Evolutionary conservation across 2,113 vertebrate species (phyloP).

Genomic region (Jaculus jaculus): DNA sequence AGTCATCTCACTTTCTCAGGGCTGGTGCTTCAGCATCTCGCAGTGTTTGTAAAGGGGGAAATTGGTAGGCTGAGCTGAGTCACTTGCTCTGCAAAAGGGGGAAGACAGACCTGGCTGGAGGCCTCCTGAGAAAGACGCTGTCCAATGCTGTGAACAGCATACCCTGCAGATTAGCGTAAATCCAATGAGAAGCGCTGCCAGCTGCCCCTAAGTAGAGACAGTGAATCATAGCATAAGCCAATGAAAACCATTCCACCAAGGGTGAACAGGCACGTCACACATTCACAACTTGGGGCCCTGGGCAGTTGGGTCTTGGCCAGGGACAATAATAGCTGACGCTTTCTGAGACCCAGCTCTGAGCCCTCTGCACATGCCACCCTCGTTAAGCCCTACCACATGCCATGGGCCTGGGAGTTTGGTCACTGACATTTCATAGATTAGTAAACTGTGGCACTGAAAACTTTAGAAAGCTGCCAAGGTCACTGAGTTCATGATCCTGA

Average conservation of each 20-base stretch:
- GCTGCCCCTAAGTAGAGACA: neutral
- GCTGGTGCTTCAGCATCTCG: neutral
- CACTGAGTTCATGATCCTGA: neutral
- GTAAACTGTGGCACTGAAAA: conserved; percentile 17
- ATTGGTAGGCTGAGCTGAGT: neutral
- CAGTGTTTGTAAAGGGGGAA: rapidly evolving
- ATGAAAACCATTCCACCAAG: neutral
- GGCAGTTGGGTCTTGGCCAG: neutral
- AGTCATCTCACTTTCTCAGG: neutral
- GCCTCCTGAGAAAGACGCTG: neutral
- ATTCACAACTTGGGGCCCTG: too few relatives aligned
- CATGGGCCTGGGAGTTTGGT: neutral
- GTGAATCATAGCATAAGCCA: neutral
- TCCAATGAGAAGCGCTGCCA: neutral
- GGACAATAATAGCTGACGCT: neutral
- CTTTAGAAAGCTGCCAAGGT: neutral
- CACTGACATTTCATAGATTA: neutral
- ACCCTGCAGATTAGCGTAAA: neutral
- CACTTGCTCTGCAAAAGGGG: neutral
- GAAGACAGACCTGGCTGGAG: neutral
- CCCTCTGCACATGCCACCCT: neutral
- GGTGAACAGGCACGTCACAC: neutral
- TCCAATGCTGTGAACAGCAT: neutral
- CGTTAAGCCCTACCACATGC: neutral
- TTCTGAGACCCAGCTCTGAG: rapidly evolving